Evolutionary conservation across 2,797 vertebrate species (phyloP).

Genomic region (Crenuchus spilurus): DNA sequence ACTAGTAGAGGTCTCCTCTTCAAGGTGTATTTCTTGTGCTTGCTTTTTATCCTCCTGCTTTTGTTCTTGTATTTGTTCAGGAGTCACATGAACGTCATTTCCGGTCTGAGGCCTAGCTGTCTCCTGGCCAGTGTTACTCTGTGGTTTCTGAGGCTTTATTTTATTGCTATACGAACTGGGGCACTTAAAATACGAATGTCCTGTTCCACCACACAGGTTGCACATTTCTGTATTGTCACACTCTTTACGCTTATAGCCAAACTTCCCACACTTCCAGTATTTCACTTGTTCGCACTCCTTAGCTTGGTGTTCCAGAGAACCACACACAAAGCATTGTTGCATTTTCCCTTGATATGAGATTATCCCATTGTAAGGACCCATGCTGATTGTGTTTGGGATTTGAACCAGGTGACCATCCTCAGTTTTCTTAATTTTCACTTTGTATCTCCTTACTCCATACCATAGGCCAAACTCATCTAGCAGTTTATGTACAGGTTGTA

Average conservation of each 20-base stretch:
- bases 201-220: not conserved
- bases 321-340: not conserved
- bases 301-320: not conserved
- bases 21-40: too few relatives aligned
- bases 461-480: not conserved
- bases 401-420: not conserved
- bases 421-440: not conserved
- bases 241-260: not conserved
- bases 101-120: too few relatives aligned
- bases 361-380: not conserved
- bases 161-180: not conserved
- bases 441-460: not conserved
- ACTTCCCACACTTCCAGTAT: not conserved
- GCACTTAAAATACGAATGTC: not conserved
- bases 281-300: not conserved
- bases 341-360: not conserved
- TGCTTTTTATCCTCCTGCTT: too few relatives aligned
- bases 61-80: too few relatives aligned
- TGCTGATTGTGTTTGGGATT: not conserved
- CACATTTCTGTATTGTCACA: too few relatives aligned
- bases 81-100: too few relatives aligned
- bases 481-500: not conserved
- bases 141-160: too few relatives aligned
- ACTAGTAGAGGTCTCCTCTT: too few relatives aligned
- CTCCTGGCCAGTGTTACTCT: too few relatives aligned